A percentile compares a stretch with the other conserved stretches of the same genome.
Evolutionary conservation across 2,888 invertebrate species (phyloP).

Genomic region (Agonum fuliginosum): DNA sequence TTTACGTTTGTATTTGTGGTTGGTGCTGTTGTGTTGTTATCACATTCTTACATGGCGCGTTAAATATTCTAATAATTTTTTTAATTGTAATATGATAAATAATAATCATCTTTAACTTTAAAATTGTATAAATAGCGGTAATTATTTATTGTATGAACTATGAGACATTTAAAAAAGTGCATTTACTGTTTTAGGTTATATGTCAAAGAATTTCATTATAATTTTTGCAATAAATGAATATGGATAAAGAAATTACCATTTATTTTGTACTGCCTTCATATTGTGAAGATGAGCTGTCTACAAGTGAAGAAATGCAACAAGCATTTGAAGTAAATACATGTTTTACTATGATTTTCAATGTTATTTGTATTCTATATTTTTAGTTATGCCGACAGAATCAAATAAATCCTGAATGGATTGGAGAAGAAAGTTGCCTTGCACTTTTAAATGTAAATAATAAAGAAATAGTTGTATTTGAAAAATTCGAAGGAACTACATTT

Average conservation of each 20-base stretch:
- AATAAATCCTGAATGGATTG: slow-evolving; percentile 79
- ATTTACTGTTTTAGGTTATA: background rate
- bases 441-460: slow-evolving; percentile 77
- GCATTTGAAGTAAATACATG: slow-evolving; percentile 75
- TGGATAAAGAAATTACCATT: slow-evolving; percentile 63
- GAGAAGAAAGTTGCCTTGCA: slow-evolving; percentile 76
- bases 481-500: slow-evolving; percentile 85
- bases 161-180: background rate
- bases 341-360: background rate
- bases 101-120: no score
- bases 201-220: slow-evolving; percentile 8
- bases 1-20: no score
- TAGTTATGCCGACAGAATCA: slow-evolving; percentile 79
- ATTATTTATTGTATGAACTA: background rate
- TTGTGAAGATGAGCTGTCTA: slow-evolving; percentile 74
- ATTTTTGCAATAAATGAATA: slow-evolving; percentile 14
- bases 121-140: background rate
- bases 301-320: slow-evolving; percentile 77
- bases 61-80: no score
- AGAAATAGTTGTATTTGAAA: slow-evolving; percentile 86
- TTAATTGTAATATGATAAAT: no score
- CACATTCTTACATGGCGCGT: no score
- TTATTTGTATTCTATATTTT: slow-evolving; percentile 61
- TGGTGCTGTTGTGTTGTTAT: no score
- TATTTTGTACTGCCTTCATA: slow-evolving; percentile 76